Base-by-base conservation (phyloP, 2,113 vertebrate genomes). In the Rhagologus leucostigma region DNA sequence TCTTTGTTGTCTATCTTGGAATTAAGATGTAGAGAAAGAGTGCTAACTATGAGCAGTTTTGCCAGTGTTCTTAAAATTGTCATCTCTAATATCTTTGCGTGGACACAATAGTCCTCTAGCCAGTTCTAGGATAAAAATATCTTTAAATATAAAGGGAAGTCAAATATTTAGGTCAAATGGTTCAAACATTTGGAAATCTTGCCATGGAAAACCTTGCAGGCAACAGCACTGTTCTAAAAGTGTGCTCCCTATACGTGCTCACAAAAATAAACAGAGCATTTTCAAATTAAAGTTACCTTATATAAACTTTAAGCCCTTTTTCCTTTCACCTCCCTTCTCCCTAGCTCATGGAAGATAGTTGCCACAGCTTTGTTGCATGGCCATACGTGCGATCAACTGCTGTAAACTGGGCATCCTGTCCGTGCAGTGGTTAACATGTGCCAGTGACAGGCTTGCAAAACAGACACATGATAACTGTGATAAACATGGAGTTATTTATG, bases 401-500 rank as follows among this genome's bases (percentile, higher is more conserved):
- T 95, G 76, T 41, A 78, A 89, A 78, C 32, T 20, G 21, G 68
- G 68, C 84, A 46, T 84, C 64, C 68, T 92, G 91, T 92, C 83
- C 91, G 10, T 90, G 84, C 94, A 96, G 89, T 92, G 89, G 89
- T 94, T 96, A 93, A 93, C 65, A 47, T 87, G 93, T 89, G 73
- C 90, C 86, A 92, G 76, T 15, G 27, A 76, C 83, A 92, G 71
- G 76, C 95, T 94, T 92, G 64, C 94, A 90, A 94, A 97, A 93
- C 83, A 90, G 93, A 94, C 83, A 84, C 86, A 92, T 68, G 95
- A 82, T 95, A 96, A 93, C 95, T 96, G 95, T 92, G 83, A 96
- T 96, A 96, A 96, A 93, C 93, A 95, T 42, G 50, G 68, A 96
- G 94, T 96, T 95, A 96, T 97, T 96, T 96, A 92, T 96, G 96